Conservation (phyloP, 2,797 vertebrate genomes). For the Odontamblyopus lacepedii region DNA sequence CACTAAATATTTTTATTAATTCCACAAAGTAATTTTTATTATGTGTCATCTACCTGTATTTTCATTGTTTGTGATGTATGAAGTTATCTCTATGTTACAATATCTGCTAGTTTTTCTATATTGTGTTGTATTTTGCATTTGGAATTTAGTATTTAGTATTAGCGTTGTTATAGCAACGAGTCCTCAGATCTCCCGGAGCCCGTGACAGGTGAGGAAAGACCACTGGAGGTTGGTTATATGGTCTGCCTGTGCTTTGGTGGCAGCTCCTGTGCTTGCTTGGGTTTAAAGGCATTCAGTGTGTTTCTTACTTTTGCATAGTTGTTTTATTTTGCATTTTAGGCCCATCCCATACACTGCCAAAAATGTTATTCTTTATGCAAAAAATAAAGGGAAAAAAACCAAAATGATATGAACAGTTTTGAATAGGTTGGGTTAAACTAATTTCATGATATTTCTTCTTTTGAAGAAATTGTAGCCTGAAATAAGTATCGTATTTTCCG, state of each 20-base stretch:
- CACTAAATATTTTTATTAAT: too few species aligned
- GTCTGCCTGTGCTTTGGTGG: constrained; percentile 48
- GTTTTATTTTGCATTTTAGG: constrained; percentile 25
- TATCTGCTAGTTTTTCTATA: not conserved
- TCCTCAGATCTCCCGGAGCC: constrained; percentile 62
- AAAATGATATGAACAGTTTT: too few species aligned
- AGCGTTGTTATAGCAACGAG: constrained; percentile 45
- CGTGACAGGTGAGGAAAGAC: constrained; percentile 75
- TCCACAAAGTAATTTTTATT: not conserved
- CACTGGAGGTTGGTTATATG: constrained; percentile 25
- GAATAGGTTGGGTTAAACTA: not conserved
- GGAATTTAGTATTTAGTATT: constrained; percentile 7
- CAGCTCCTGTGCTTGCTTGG: constrained; percentile 51
- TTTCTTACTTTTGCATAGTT: constrained; percentile 17
- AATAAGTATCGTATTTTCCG: too few species aligned
- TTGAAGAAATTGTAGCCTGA: too few species aligned
- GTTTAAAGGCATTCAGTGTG: constrained; percentile 28
- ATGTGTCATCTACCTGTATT: not conserved
- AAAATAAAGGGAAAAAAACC: too few species aligned
- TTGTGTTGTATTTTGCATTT: constrained; percentile 22
- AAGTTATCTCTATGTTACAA: not conserved
- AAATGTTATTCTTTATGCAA: not conserved
- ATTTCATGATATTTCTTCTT: too few species aligned
- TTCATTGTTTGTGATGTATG: not conserved
- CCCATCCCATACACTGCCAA: constrained; percentile 5